Base-by-base conservation (phyloP, 2,888 invertebrate species). In the Peribatodes rhomboidaria region DNA sequence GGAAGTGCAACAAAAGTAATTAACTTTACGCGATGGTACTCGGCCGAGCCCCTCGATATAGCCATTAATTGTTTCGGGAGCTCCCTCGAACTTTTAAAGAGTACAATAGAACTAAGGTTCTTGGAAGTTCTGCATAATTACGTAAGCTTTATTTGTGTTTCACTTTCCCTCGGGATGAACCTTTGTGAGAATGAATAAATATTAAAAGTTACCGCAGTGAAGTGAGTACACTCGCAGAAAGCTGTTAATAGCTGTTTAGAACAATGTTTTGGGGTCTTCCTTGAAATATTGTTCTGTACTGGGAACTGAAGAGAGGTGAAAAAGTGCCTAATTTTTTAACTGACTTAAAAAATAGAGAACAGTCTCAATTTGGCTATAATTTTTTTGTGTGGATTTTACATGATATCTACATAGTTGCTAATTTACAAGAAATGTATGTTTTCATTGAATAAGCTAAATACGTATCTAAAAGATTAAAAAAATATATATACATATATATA, bases 1-100 rank as follows among this genome's bases (percentile, higher is more conserved):
- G 67, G 61, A 68, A 64, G 69, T 70, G 74, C 70, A 70, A 69
- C 65, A 67, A 65, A 68, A 69, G 47, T 69, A 69, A 72, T 68
- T 71, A 69, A 65, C 63, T 65, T 67, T 46, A 67, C 66, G 50
- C 60, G 58, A 65, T 61, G 63, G 58, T 65, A 65, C 67, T 67
- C 61, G 63, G 56, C 57, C 44, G 65, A 69, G 58, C 58, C 59
- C 47, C 61, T 68, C 65, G 61, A 70, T 65, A 68, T 62, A 63
- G 61, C 56, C 68, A 69, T 70, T 69, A 65, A 68, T 69, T 70
- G 70, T 70, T 70, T 69, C 46, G 68, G 63, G 61, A 63, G 59
- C 64, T 66, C 62, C 66, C 46, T 31, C 41, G 27, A 69, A 72
- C 65, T 70, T 72, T 67, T 68, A 69, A 66, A 67, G 65, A 59